Base-by-base conservation (phyloP, 2,888 invertebrate genomes). In the Hemaris fuciformis region DNA sequence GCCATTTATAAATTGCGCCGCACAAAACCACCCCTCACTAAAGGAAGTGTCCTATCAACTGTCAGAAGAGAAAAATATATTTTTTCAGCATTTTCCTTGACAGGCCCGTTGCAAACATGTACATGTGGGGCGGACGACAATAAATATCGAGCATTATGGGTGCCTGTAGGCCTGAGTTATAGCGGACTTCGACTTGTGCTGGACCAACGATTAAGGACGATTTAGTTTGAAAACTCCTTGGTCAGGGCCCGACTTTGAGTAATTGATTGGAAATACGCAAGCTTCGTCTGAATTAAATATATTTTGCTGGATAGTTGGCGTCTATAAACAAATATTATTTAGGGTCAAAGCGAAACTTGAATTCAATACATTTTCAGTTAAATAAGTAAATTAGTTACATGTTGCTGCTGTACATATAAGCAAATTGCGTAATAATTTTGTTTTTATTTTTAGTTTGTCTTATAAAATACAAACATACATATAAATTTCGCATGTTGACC, bases 1-100 rank as follows among this genome's bases (percentile, higher is more conserved):
- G 6, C 0, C 15, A 18, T 34, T 25, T 46, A 46, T 4, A 6
- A 57, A 34, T 18, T 18, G 8, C 2, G 25, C 45, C 23, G 3
- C n/a, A 20, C 18, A 22, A 27, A 43, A 58, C 25, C 18, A 8
- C 18, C 57, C 41, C 57, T 57, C 20, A 53, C 18, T 56, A 42
- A 48, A 58, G 58, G 56, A 31, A 59, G 53, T 56, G 63, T 64
- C 56, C 61, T 64, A 64, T 64, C 63, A 64, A 64, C 63, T 61
- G 61, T 59, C 63, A 59, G 34, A 20, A 58, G 48, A n/a, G 34
- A 34, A 58, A 62, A 60, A 61, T 53, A 58, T 57, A 34, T 41
- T 60, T 61, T 61, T 61, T 58, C 43, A 61, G 38, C 59, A 45
- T 61, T 64, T 64, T 61, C 63, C 60, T 59, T 31, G 23, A 43